Conservation (phyloP, 2,797 vertebrate genomes). For the Cossypha caffra region DNA sequence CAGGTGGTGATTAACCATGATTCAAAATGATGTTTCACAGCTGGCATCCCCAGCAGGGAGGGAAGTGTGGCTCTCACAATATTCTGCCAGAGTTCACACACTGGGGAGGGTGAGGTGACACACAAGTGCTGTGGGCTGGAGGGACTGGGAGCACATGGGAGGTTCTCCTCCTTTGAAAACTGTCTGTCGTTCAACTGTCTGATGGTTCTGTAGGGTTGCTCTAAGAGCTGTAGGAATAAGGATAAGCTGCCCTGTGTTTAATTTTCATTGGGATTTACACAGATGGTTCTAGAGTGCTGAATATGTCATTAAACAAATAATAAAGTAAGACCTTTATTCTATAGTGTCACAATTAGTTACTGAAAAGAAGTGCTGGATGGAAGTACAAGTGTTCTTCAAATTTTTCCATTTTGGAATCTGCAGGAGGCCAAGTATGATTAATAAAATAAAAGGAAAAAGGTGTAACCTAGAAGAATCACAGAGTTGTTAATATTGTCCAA, state of each 20-base stretch:
- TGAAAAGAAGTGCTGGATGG: background rate
- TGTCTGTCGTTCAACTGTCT: background rate
- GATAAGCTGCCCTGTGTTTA: background rate
- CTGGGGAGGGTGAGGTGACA: background rate
- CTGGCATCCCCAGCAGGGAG: background rate
- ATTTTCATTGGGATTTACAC: background rate
- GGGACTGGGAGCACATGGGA: background rate
- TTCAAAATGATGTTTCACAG: conserved; percentile 2
- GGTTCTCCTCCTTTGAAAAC: background rate
- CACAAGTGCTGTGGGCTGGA: background rate
- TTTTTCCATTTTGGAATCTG: background rate
- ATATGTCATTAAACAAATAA: background rate
- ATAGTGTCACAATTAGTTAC: background rate
- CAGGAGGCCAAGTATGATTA: background rate
- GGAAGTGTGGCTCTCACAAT: background rate
- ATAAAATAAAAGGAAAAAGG: background rate
- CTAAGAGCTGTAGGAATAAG: background rate
- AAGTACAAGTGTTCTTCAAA: background rate
- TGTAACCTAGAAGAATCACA: background rate
- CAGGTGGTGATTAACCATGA: conserved; percentile 1
- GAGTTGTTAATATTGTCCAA: background rate
- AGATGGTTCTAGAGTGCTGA: background rate
- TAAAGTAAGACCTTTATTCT: background rate
- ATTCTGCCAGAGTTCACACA: background rate
- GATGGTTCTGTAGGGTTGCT: background rate